phyloP scores from a whole-genome alignment of 2,797 vertebrate species.

The Tarsius wallacei region DNA sequence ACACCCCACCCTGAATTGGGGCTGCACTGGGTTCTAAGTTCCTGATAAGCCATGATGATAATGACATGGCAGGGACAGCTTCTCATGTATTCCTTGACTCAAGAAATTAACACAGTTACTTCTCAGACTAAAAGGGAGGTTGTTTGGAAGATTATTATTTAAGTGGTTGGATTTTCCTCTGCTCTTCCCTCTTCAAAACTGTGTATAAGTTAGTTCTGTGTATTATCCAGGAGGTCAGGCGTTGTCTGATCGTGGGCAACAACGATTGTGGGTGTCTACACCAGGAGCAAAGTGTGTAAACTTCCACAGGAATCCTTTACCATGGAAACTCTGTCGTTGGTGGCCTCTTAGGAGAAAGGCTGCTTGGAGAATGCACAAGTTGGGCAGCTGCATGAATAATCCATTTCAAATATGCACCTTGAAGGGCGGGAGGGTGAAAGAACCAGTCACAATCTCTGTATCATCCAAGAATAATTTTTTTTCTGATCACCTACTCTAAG shows the following conservation, averaged over 20 bases:
- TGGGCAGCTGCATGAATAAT: not conserved
- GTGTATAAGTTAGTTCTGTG: not conserved
- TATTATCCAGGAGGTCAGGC: not conserved
- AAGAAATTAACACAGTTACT: not conserved
- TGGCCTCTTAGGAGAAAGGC: not conserved
- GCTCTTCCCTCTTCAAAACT: not conserved
- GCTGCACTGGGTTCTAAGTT: not conserved
- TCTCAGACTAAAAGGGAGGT: not conserved
- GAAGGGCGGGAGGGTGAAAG: not conserved
- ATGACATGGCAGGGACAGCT: rapidly evolving
- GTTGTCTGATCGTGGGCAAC: not conserved
- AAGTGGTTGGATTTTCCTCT: not conserved
- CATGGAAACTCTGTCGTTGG: not conserved
- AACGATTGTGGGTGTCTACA: not conserved
- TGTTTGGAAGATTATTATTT: not conserved
- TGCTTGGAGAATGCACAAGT: not conserved
- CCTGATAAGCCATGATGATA: not conserved
- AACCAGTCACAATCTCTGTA: not conserved
- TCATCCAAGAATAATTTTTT: not conserved
- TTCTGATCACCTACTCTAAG: too few species aligned
- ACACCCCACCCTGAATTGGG: not conserved
- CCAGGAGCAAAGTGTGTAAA: not conserved
- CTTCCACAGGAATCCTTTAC: not conserved
- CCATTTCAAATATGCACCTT: not conserved
- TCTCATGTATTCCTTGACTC: not conserved